Conservation (phyloP, 2,113 vertebrate species). For the Oncorhynchus keta region DNA sequence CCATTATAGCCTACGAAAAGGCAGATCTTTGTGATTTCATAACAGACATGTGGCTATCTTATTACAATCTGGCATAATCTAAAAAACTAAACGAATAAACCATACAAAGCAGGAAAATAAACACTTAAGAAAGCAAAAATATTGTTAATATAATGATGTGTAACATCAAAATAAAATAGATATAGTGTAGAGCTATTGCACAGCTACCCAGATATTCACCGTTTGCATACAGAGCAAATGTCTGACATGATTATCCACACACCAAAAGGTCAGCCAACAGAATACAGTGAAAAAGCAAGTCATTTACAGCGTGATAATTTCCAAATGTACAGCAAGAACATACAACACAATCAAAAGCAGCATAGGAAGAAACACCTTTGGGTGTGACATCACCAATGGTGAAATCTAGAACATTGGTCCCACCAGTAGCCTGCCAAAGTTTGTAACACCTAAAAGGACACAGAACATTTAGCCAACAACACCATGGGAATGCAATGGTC, state of each 20-base stretch:
- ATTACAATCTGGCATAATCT: conserved; percentile 45
- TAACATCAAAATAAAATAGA: conserved; percentile 62
- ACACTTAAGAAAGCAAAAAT: conserved; percentile 33
- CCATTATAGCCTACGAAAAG: conserved; percentile 40
- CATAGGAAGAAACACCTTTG: conserved; percentile 23
- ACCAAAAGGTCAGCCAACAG: conserved; percentile 13
- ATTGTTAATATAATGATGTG: conserved; percentile 53
- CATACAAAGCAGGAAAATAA: conserved; percentile 42
- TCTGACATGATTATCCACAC: conserved; percentile 46
- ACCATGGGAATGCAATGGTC: conserved; percentile 56
- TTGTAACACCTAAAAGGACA: conserved; percentile 53
- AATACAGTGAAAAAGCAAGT: conserved; percentile 38
- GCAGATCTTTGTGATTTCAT: conserved; percentile 41
- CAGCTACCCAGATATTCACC: conserved; percentile 72
- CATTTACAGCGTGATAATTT: conserved; percentile 70
- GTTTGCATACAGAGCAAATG: conserved; percentile 68
- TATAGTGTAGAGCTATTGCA: conserved; percentile 70
- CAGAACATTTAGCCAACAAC: conserved; percentile 44
- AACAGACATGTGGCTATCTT: conserved; percentile 33
- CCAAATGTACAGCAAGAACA: conserved; percentile 60
- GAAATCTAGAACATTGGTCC: conserved; percentile 36
- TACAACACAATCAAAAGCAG: conserved; percentile 41
- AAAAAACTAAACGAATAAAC: conserved; percentile 24
- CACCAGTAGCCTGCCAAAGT: conserved; percentile 74
- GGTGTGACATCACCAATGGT: too few relatives aligned